Evolutionary conservation across 2,113 vertebrate species (phyloP), one percentile per base, ranked within the genome.

Genomic region (Cryptotis parvus): DNA sequence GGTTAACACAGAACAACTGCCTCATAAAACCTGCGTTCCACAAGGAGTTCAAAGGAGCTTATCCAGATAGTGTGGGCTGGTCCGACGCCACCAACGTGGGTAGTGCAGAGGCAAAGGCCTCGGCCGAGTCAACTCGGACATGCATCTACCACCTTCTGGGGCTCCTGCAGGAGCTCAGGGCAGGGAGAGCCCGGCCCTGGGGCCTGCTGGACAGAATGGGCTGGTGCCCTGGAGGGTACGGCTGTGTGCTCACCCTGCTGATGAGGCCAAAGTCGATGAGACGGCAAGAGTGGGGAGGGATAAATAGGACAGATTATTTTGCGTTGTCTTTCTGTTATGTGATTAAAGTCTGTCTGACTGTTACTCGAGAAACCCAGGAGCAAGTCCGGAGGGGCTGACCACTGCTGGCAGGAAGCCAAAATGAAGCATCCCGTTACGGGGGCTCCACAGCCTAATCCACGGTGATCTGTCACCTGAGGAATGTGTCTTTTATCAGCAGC

Each of bases 11-110:
- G 93, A 93, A 84, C 89, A 93, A 93, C 91, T 33, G 92, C 92
- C 93, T 85, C 92, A 52, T 96, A 96, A 97, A 96, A 95, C 52
- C 69, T 14, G 84, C 91, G 84, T 63, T 91, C 91, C 72, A 52
- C 88, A 24, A 74, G 84, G 86, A 92, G 94, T 95, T 96, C 96
- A 97, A 97, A 96, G 86, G 79, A 78, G 58, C 81, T 79, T 69
- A 89, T 83, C 84, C 77, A 91, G 92, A 91, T 58, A 89, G 11
- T 29, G 52, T 66, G 61, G 76, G 80, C 86, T 58, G 39, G 35
- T 70, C 86, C 91, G 45, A 66, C 58, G 41, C 41, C 33, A 89
- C 73, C 88, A 74, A n/a, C 80, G 86, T 49, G 11, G 31, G 52
- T 61, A 9, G 63, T 35, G 69, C 2, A 49, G 90, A 91, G 85